These are phyloP conservation scores for Mus pahari DNA, from an alignment of 2,113 vertebrate genomes.

Conservation along the genomic window DNA sequence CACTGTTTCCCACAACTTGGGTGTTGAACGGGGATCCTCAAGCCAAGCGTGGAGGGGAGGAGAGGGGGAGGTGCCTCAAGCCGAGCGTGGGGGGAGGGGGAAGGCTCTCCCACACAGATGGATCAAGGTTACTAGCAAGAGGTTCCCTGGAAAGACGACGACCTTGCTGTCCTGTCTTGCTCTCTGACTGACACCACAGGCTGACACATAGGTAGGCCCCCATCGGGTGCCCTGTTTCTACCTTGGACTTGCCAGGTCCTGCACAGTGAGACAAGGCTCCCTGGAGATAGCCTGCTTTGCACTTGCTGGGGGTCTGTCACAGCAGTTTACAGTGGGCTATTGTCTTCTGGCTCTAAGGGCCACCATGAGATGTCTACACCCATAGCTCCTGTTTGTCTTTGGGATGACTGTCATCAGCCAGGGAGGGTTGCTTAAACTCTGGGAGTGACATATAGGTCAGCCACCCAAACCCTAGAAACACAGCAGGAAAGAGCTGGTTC, in stretches of 20 bases:
- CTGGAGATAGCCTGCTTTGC: background rate
- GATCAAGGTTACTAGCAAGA: background rate
- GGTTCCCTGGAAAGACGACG: background rate
- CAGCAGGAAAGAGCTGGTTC: background rate
- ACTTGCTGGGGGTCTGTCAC: no score
- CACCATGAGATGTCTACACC: fast-evolving
- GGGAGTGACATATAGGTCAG: background rate
- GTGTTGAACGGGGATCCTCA: background rate
- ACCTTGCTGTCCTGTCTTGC: background rate
- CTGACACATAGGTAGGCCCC: no score
- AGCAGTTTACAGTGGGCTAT: background rate
- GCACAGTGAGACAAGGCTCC: background rate
- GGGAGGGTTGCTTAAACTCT: background rate
- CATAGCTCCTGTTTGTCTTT: background rate
- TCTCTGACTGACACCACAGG: background rate
- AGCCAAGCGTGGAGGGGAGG: no score
- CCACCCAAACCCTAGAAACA: background rate
- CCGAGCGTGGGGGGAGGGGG: no score
- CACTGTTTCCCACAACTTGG: no score
- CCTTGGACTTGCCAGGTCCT: background rate
- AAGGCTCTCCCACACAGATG: background rate
- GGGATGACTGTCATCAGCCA: background rate
- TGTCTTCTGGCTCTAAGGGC: background rate
- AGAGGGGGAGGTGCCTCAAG: no score
- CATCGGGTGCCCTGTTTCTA: background rate